Evolutionary conservation across 2,797 vertebrate species (phyloP), one percentile per base, ranked within the genome.

Genomic region (Cuniculus paca): DNA sequence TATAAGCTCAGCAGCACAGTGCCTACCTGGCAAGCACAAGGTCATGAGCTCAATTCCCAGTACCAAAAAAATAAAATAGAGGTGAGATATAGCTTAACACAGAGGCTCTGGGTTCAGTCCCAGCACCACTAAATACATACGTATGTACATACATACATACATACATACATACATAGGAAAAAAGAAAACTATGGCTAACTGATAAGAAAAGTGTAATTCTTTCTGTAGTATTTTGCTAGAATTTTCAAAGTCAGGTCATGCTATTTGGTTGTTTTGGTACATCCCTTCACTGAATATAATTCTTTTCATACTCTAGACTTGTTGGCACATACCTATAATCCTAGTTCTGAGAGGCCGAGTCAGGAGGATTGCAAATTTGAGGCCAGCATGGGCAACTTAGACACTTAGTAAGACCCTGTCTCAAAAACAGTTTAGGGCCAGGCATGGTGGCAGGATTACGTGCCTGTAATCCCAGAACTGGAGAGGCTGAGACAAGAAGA

Each of bases 201-300:
- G n/a, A 24, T 83, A 63, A 93, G 79, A 70, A 91, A 91, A 87
- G 13, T 28, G 2, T 54, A 68, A 68, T 68, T 91, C 65, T 70
- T 68, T 70, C 19, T 70, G 65, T 19, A 70, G 36, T 70, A 70
- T 70, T 70, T 70, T 70, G 65, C 65, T 70, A 36, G 65, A 39
- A 20, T 39, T 70, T 70, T 70, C n/a, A n/a, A 20, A 39, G 19
- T 70, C 65, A 70, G 19, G 8, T 88, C 83, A 75, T 94, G 6
- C 80, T 54, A 94, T 95, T 96, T 90, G 74, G 80, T 88, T 78
- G 12, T 50, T 86, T 81, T 31, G 91, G 88, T 31, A 63, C 19
- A 52, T 60, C 34, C 34, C 63, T 68, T 68, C 31, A 65, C 31
- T 65, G 61, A 34, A 34, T 65, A 34, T n/a, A n/a, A 65, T n/a